phyloP scores from a whole-genome alignment of 2,797 vertebrate species.

The Ceyx erithaca region DNA sequence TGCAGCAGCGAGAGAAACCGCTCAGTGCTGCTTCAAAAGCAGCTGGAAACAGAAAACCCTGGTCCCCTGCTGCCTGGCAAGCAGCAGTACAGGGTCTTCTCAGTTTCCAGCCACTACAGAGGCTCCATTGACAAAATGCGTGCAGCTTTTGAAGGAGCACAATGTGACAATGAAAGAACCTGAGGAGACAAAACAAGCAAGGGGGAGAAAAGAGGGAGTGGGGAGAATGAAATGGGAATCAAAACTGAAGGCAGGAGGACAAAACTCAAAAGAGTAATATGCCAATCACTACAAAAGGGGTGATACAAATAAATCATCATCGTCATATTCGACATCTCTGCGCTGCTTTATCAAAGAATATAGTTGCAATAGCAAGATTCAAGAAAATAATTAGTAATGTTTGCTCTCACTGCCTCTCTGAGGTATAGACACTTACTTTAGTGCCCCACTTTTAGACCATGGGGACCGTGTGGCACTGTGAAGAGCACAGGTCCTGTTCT shows the following conservation, averaged over 20 bases:
- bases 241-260: neutral
- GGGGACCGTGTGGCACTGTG: neutral
- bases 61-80: constrained; percentile 61
- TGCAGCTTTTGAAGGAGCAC: constrained; percentile 26
- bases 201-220: neutral
- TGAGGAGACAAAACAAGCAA: constrained; percentile 37
- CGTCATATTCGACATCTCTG: neutral
- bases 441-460: neutral
- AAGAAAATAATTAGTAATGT: neutral
- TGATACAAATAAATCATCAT: neutral
- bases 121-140: constrained; percentile 64
- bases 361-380: neutral
- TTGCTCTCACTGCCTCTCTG: neutral
- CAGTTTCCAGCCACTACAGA: constrained; percentile 66
- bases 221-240: neutral
- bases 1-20: constrained; percentile 57
- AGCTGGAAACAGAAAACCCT: constrained; percentile 70
- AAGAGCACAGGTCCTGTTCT: neutral
- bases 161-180: constrained; percentile 67
- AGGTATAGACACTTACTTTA: neutral
- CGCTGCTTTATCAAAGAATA: neutral
- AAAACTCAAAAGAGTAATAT: constrained; percentile 22
- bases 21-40: constrained; percentile 64
- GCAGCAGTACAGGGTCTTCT: constrained; percentile 56
- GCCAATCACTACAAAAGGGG: neutral